Percentiles rank a stretch among this genome's conserved stretches.
These are phyloP conservation scores for Oryzias woworae DNA, from an alignment of 2,113 vertebrate species.

Conservation along the genomic window DNA sequence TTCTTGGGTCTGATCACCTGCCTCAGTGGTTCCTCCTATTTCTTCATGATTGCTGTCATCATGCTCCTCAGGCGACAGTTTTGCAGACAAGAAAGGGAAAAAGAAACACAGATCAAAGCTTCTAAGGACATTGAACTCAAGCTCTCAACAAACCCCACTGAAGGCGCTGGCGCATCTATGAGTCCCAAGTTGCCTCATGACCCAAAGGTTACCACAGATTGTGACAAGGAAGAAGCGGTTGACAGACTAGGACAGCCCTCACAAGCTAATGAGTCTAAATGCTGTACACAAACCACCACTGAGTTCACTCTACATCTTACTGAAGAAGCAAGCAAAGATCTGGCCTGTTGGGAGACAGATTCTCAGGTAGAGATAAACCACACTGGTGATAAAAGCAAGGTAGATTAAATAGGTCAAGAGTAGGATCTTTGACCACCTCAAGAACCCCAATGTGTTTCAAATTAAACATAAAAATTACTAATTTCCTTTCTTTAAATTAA, in stretches of 20 bases:
- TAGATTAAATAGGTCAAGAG: neutral
- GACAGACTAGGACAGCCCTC: neutral
- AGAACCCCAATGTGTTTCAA: neutral
- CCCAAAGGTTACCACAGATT: neutral
- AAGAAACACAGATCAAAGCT: neutral
- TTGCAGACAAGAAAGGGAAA: conserved; percentile 21
- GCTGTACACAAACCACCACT: conserved; percentile 10
- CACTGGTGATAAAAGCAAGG: neutral
- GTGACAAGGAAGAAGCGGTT: conserved; percentile 7
- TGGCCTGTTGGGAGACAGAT: neutral
- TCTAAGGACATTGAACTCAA: conserved; percentile 48
- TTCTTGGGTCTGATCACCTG: conserved; percentile 73
- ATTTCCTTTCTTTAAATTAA: no score
- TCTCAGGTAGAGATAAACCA: neutral
- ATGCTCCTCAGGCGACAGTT: conserved; percentile 69
- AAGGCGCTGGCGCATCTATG: neutral
- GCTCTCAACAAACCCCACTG: neutral
- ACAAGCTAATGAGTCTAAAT: neutral
- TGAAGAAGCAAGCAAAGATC: conserved; percentile 1
- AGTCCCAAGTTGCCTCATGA: neutral
- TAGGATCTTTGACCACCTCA: neutral
- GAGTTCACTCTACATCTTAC: conserved; percentile 9
- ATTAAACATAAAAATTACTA: neutral
- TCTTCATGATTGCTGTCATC: conserved; percentile 72
- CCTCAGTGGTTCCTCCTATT: conserved; percentile 71